Evolutionary conservation across 92 coral and sea anemone species (phyloP).

Genomic region (Umimayanthus kanabou): DNA sequence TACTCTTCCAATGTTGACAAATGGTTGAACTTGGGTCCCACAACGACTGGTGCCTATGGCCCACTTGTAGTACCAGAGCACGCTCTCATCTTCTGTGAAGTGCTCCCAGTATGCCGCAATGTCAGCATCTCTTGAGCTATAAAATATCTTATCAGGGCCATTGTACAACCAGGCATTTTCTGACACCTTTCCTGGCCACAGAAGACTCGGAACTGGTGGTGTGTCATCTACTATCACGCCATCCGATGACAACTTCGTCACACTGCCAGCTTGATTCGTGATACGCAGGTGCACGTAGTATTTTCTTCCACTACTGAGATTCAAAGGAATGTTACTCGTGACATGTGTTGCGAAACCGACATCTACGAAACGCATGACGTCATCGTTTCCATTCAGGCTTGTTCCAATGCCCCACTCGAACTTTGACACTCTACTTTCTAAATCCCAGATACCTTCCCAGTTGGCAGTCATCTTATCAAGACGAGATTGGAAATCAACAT

Average conservation of each 20-base stretch:
- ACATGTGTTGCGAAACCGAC: constrained; percentile 95
- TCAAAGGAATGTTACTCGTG: constrained; percentile 52
- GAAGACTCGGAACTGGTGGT: constrained; percentile 69
- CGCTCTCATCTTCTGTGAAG: constrained; percentile 85
- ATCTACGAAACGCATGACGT: constrained; percentile 45
- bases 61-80: constrained; percentile 96
- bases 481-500: constrained; percentile 80
- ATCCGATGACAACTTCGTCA: constrained; percentile 76
- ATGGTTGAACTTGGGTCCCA: constrained; percentile 92
- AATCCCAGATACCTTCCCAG: constrained; percentile 98
- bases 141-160: constrained; percentile 63
- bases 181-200: constrained; percentile 62
- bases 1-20: constrained; percentile 79
- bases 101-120: constrained; percentile 78
- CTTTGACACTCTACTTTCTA: constrained; percentile 87
- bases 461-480: constrained; percentile 79
- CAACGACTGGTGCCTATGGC: constrained; percentile 88
- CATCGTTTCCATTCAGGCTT: constrained; percentile 52
- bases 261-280: constrained; percentile 78
- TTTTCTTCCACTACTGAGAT: constrained; percentile 69
- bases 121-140: constrained; percentile 56
- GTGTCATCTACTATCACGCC: constrained; percentile 87
- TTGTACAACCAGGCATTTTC: constrained; percentile 64
- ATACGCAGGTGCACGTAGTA: constrained; percentile 74
- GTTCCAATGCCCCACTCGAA: constrained; percentile 93